Evolutionary conservation across 1,140 invertebrate species (phyloP), one percentile per base, ranked within the genome.

Genomic region (Uloborus diversus): DNA sequence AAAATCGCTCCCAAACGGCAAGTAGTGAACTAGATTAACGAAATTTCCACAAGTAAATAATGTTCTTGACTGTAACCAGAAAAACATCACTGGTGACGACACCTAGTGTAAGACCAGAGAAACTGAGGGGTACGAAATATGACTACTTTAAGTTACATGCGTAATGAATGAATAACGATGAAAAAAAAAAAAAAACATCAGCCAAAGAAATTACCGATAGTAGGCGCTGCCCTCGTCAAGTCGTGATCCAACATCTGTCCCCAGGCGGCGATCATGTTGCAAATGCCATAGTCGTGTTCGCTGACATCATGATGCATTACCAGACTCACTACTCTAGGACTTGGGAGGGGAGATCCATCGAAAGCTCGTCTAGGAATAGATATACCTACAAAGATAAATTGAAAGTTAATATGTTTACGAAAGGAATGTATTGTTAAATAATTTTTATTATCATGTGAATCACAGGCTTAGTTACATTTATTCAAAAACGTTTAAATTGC

Each of bases 241-340:
- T 84, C 83, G 79, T 84, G 83, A 65, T 84, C 83, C 65, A 84
- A 78, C 80, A 84, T 80, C 53, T 84, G 83, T 37, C 83, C 83
- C 81, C 79, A 84, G 30, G 82, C 83, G n/a, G 82, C 82, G 27
- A 82, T 59, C 53, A 83, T 59, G 64, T 81, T 82, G 53, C 83
- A 84, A 11, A 83, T 75, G 17, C 82, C 69, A n/a, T 66, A 65
- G 35, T 84, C 83, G 32, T 82, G 82, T 27, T 84, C 83, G 23
- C 80, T 83, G 7, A 83, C 68, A 62, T 84, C 83, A 42, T 84
- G 83, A 56, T 84, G 83, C 49, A 84, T 69, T 13, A 84, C 69
- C 32, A 84, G 75, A 56, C 73, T 80, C 11, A 84, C 79, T 1
- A 84, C 56, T 37, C 83, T 73, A 32, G 83, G 76, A 53, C 80